phyloP scores from a whole-genome alignment of 53 echinoderm and acorn worm genomes.

The Luidia sarsii region DNA sequence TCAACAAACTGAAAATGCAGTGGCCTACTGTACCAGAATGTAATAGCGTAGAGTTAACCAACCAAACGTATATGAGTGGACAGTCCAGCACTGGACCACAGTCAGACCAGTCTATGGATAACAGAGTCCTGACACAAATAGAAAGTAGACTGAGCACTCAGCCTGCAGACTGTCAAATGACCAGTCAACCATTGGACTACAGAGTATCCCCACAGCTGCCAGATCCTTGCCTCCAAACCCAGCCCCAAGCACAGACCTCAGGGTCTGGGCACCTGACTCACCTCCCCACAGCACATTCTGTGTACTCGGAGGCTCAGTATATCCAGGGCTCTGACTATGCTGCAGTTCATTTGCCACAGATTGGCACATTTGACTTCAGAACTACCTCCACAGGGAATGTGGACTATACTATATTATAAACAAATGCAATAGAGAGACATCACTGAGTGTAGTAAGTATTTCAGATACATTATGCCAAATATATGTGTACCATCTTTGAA shows the following conservation, averaged over 20 bases:
- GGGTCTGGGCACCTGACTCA: not conserved
- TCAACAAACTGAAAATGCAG: not conserved
- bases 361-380: conserved; percentile 40
- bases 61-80: conserved; percentile 3
- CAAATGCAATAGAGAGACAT: too few relatives aligned
- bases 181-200: conserved; percentile 33
- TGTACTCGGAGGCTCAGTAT: conserved; percentile 42
- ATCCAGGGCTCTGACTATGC: conserved; percentile 36
- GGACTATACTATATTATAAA: conserved; percentile 37
- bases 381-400: conserved; percentile 32
- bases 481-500: too few relatives aligned
- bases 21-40: conserved; percentile 22
- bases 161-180: conserved; percentile 32
- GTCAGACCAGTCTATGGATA: conserved; percentile 6
- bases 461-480: not conserved
- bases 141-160: conserved; percentile 14
- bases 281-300: conserved; percentile 12
- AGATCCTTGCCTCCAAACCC: conserved; percentile 1
- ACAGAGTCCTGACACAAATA: conserved; percentile 19
- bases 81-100: not conserved
- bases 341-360: conserved; percentile 38
- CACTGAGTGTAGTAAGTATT: too few relatives aligned
- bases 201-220: conserved; percentile 37
- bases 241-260: conserved; percentile 1
- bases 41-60: not conserved